Base-by-base conservation (phyloP, 2,888 invertebrate species). In the Torymus tubicola region DNA sequence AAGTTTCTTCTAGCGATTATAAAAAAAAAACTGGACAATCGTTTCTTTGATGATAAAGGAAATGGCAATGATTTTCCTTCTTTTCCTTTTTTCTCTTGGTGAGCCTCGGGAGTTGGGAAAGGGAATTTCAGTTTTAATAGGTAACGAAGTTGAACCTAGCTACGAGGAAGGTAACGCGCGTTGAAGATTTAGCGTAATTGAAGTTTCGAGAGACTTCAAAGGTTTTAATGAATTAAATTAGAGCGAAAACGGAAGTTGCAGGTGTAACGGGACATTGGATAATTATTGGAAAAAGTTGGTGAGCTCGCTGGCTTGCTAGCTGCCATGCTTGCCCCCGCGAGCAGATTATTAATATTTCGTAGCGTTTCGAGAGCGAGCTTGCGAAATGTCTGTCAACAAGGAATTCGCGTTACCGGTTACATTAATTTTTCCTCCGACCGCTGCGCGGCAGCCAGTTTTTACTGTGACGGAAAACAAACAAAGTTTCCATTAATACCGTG, bases 211-310 rank as follows among this genome's bases (percentile, higher is more conserved):
- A 65, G 50, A 65, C 61, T 61, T 18, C 14, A 13, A 63, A 55
- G 71, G 52, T 65, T 71, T 64, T 65, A 70, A 70, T 68, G 71
- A 78, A 71, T 78, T 61, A 58, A 57, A 73, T 72, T 55, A 69
- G 53, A 60, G 16, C 8, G 16, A 11, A 55, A 60, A 61, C 67
- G 14, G 68, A 52, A 78, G 71, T 65, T 77, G 60, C 63, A n/a
- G 52, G 67, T 4, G 24, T 18, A 52, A 10, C 21, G 52, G 10
- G 18, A 31, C 52, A 53, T 60, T 60, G 63, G 72, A 21, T 68
- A 67, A 68, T 67, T 75, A 75, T 75, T 75, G 68, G 31, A n/a
- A 52, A 60, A 75, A 75, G 50, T 67, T 75, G 42, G 42, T 8
- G 42, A 42, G 42, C 31, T 31, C 4, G 31, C 31, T 31, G 31